These are phyloP conservation scores for Ceriagrion tenellum DNA, from an alignment of 2,888 invertebrate genomes.

Conservation along the genomic window DNA sequence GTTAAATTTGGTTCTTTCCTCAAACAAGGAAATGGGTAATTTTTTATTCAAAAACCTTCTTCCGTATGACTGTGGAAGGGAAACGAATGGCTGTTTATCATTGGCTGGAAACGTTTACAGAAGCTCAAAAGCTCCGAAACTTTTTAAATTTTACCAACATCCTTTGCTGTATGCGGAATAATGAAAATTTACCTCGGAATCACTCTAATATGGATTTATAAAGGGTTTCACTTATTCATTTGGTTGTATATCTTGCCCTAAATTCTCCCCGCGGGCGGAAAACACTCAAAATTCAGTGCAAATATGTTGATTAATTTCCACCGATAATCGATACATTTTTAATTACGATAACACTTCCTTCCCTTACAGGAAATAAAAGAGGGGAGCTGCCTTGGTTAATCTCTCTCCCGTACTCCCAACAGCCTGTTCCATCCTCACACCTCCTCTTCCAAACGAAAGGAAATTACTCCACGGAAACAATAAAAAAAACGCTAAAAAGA, in stretches of 20 bases:
- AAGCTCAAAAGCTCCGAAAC: neutral
- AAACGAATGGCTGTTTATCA: neutral
- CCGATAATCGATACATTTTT: slow-evolving; percentile 27
- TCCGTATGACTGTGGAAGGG: neutral
- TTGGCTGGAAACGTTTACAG: neutral
- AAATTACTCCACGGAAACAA: neutral
- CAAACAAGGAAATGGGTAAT: neutral
- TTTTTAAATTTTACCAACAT: neutral
- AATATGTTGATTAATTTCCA: neutral
- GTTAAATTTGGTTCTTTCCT: neutral
- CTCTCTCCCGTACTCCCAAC: neutral
- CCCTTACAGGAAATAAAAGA: neutral
- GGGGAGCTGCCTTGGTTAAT: neutral
- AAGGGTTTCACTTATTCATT: neutral
- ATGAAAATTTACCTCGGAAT: neutral
- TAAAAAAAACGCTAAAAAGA: neutral
- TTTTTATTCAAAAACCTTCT: neutral
- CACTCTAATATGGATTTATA: neutral
- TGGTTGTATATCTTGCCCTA: neutral
- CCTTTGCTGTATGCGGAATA: neutral
- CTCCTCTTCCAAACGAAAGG: neutral
- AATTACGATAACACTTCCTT: neutral
- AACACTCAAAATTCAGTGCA: neutral
- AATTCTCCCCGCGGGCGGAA: neutral
- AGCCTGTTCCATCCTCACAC: neutral